Evolutionary conservation across 1,140 invertebrate species (phyloP).

Genomic region (Chionoecetes opilio): DNA sequence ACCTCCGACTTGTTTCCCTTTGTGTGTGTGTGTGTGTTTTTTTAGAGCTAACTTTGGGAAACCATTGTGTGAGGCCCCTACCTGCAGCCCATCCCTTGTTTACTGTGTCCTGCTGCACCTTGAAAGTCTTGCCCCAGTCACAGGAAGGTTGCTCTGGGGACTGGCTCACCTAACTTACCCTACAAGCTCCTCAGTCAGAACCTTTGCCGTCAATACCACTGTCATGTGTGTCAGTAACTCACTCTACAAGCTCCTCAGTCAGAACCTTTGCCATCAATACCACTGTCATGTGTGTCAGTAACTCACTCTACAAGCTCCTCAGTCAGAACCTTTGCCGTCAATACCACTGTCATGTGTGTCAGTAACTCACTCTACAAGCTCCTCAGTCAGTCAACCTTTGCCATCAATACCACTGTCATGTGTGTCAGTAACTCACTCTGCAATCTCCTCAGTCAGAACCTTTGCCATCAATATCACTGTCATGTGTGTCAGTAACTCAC

Average conservation of each 20-base stretch:
- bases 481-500: neutral
- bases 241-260: neutral
- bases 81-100: neutral
- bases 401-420: neutral
- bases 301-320: neutral
- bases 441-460: neutral
- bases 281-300: too few relatives aligned
- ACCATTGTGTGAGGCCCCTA: neutral
- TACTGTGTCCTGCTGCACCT: neutral
- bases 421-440: neutral
- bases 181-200: neutral
- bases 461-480: neutral
- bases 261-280: neutral
- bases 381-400: neutral
- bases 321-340: neutral
- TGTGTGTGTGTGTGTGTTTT: slow-evolving; percentile 33
- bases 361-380: neutral
- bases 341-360: neutral
- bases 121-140: neutral
- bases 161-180: neutral
- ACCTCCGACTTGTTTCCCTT: neutral
- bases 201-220: neutral
- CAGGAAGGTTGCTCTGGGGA: neutral
- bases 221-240: neutral
- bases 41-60: slow-evolving; percentile 16